These are phyloP conservation scores for Parochlus steinenii DNA, from an alignment of 2,888 invertebrate species.

Conservation along the genomic window DNA sequence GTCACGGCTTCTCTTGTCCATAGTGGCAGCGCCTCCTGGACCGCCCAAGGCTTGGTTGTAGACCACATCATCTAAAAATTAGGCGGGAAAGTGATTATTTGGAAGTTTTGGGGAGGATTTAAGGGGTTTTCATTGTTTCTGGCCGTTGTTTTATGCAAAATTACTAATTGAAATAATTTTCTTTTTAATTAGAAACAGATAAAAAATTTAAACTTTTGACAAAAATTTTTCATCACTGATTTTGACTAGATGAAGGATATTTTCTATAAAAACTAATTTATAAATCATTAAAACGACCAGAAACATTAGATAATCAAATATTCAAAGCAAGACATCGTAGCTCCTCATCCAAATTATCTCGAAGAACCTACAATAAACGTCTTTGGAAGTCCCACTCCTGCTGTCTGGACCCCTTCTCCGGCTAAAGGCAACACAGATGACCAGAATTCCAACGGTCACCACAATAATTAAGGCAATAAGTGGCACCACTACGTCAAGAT, in stretches of 20 bases:
- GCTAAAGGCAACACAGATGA: slow-evolving; percentile 77
- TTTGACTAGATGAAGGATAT: no score
- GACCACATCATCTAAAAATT: slow-evolving; percentile 62
- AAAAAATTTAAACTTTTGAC: no score
- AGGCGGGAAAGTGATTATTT: background rate
- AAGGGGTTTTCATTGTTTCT: background rate
- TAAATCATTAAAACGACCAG: no score
- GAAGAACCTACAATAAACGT: slow-evolving; percentile 56
- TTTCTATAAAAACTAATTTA: no score
- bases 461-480: slow-evolving; percentile 80
- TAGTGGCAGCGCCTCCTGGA: slow-evolving; percentile 41
- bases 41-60: slow-evolving; percentile 72
- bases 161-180: no score
- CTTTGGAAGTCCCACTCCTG: slow-evolving; percentile 67
- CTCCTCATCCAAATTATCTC: no score
- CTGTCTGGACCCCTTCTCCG: slow-evolving; percentile 63
- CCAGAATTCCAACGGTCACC: slow-evolving; percentile 75
- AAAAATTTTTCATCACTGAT: no score
- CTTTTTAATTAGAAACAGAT: no score
- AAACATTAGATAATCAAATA: no score
- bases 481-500: slow-evolving; percentile 79
- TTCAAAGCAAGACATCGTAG: no score
- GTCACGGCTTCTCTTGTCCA: slow-evolving; percentile 70
- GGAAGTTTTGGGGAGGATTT: background rate
- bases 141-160: no score